Conservation (phyloP, 2,888 invertebrate species). For the Ametastegia equiseti region DNA sequence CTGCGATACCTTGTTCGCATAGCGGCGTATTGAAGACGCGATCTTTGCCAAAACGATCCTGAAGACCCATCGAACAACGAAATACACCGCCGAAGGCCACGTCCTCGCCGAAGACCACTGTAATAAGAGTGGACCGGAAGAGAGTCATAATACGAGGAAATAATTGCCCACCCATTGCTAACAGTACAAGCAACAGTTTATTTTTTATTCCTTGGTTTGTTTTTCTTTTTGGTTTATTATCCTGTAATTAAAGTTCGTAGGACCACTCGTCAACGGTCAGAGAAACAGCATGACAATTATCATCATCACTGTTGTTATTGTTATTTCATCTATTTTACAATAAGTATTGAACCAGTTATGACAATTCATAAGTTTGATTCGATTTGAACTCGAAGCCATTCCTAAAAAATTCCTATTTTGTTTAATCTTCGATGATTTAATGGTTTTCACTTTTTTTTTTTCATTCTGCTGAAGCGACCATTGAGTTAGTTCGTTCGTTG, state of each 20-base stretch:
- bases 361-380: too few species aligned
- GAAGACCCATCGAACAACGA: conserved; percentile 94
- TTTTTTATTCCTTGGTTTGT: neutral
- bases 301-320: too few species aligned
- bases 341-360: too few species aligned
- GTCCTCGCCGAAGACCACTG: conserved; percentile 96
- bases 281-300: too few species aligned
- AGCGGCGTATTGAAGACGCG: conserved; percentile 98
- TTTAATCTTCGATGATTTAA: too few species aligned
- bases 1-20: conserved; percentile 97
- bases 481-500: too few species aligned
- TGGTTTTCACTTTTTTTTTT: too few species aligned
- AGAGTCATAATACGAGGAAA: neutral
- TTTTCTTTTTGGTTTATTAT: neutral
- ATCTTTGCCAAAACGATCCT: conserved; percentile 94
- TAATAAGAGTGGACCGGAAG: conserved; percentile 48
- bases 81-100: conserved; percentile 99
- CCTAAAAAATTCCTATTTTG: too few species aligned
- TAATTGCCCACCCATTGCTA: neutral
- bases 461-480: too few species aligned
- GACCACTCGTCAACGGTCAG: too few species aligned
- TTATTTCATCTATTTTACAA: too few species aligned
- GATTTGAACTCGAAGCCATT: too few species aligned
- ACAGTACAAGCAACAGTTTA: neutral
- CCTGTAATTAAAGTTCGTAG: neutral